phyloP scores from a whole-genome alignment of 1,140 invertebrate species.

The Copidosoma floridanum region DNA sequence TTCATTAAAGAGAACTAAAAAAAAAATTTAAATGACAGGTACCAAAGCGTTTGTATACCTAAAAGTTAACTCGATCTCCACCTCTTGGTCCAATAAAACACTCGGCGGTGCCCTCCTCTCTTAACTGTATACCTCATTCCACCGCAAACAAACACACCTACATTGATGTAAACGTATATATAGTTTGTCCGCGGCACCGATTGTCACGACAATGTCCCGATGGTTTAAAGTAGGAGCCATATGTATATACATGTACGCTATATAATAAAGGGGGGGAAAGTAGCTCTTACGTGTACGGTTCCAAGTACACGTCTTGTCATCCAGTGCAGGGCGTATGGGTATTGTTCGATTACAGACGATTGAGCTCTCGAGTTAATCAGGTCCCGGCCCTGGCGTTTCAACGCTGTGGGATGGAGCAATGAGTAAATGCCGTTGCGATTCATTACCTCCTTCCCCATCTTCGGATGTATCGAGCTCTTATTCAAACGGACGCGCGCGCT shows the following conservation, averaged over 20 bases:
- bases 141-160: neutral
- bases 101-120: conserved; percentile 3
- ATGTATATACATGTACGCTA: no score
- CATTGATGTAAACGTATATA: neutral
- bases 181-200: conserved; percentile 14
- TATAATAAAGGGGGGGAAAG: no score
- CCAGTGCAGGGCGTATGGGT: conserved; percentile 26
- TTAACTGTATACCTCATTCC: neutral
- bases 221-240: neutral
- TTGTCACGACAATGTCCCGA: conserved; percentile 20
- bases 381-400: conserved; percentile 22
- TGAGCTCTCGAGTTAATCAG: conserved; percentile 35
- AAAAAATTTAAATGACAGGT: no score
- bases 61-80: conserved; percentile 20
- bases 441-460: no score
- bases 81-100: conserved; percentile 18
- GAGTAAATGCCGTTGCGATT: no score
- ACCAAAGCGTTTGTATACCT: no score
- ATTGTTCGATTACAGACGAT: no score
- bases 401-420: no score
- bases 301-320: neutral
- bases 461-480: no score
- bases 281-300: conserved; percentile 5
- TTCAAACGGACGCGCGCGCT: no score
- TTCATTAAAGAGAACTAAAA: no score